A percentile compares a stretch with the other conserved stretches of the same genome.
phyloP scores from a whole-genome alignment of 2,113 vertebrate genomes.

The Spea multiplicata region DNA sequence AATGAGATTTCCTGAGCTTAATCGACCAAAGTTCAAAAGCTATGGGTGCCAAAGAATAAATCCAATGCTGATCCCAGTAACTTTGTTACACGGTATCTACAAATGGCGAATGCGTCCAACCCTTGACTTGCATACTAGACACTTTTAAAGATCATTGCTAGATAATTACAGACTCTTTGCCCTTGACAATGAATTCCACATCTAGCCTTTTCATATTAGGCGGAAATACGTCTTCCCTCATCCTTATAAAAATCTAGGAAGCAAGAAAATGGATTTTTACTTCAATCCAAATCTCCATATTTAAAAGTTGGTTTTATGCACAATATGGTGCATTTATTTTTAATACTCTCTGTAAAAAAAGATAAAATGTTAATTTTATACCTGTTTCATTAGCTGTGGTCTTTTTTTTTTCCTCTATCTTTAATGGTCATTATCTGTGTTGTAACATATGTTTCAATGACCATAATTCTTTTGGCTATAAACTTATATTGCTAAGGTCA shows the following conservation, averaged over 20 bases:
- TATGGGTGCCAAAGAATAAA: too few species aligned
- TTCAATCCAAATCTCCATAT: neutral
- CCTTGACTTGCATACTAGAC: neutral
- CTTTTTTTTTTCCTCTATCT: slow-evolving; percentile 35
- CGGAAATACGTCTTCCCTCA: neutral
- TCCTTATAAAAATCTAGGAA: neutral
- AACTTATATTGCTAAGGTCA: slow-evolving; percentile 46
- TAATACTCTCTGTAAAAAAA: slow-evolving; percentile 27
- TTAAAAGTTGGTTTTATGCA: slow-evolving; percentile 21
- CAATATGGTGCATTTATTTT: slow-evolving; percentile 34
- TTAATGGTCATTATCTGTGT: slow-evolving; percentile 45
- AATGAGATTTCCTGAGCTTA: too few species aligned
- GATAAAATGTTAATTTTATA: slow-evolving; percentile 42
- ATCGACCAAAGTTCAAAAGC: too few species aligned
- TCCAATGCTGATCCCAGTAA: too few species aligned
- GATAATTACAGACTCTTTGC: neutral
- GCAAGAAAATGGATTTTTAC: neutral
- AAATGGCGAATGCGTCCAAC: too few species aligned
- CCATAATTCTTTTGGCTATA: slow-evolving; percentile 43
- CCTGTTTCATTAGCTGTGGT: slow-evolving; percentile 39
- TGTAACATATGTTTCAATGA: slow-evolving; percentile 43
- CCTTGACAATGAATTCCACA: neutral
- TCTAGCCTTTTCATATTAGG: neutral
- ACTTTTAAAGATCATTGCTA: neutral
- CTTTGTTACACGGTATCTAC: too few species aligned